Percentiles rank a stretch among this genome's conserved stretches.
Evolutionary conservation across 2,113 vertebrate genomes (phyloP).

Genomic region (Phyllopteryx taeniolatus): DNA sequence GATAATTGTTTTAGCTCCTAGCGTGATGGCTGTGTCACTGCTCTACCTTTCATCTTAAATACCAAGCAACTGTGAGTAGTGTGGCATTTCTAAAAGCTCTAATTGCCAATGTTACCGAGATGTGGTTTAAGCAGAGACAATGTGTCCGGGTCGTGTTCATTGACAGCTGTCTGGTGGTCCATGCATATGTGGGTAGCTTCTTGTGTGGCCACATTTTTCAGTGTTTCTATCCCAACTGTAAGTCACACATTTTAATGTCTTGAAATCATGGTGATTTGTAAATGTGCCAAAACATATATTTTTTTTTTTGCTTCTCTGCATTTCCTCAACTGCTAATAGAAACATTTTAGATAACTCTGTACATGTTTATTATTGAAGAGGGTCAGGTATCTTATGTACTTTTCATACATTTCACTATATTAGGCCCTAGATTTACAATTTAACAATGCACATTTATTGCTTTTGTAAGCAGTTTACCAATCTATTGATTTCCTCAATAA

Average conservation of each 20-base stretch:
- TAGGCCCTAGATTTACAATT: slow-evolving; percentile 43
- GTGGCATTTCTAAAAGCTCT: slow-evolving; percentile 20
- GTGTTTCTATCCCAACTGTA: slow-evolving; percentile 18
- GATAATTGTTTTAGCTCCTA: slow-evolving; percentile 44
- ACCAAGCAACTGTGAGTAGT: slow-evolving; percentile 60
- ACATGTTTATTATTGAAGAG: slow-evolving; percentile 21
- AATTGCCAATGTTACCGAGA: slow-evolving; percentile 2
- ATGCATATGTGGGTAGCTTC: slow-evolving; percentile 12
- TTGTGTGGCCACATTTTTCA: slow-evolving; percentile 27
- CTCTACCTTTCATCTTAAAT: slow-evolving; percentile 53
- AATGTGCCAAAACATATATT: slow-evolving; percentile 30
- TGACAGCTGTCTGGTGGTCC: slow-evolving; percentile 21
- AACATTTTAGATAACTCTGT: slow-evolving; percentile 23
- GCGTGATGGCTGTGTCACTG: slow-evolving; percentile 21
- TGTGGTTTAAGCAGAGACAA: slow-evolving; percentile 18
- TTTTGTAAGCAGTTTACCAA: slow-evolving; percentile 62
- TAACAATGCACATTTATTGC: slow-evolving; percentile 48
- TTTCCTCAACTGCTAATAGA: slow-evolving; percentile 21
- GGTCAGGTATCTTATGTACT: slow-evolving; percentile 34
- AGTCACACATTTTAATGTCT: slow-evolving; percentile 34
- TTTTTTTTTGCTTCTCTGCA: slow-evolving; percentile 12
- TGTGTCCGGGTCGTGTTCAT: slow-evolving; percentile 28
- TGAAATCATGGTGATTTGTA: slow-evolving; percentile 28
- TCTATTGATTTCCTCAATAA: slow-evolving; percentile 66
- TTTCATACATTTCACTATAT: slow-evolving; percentile 47